Evolutionary conservation across 2,113 vertebrate genomes (phyloP), one percentile per base, ranked within the genome.

Genomic region (Gallinago undulata): DNA sequence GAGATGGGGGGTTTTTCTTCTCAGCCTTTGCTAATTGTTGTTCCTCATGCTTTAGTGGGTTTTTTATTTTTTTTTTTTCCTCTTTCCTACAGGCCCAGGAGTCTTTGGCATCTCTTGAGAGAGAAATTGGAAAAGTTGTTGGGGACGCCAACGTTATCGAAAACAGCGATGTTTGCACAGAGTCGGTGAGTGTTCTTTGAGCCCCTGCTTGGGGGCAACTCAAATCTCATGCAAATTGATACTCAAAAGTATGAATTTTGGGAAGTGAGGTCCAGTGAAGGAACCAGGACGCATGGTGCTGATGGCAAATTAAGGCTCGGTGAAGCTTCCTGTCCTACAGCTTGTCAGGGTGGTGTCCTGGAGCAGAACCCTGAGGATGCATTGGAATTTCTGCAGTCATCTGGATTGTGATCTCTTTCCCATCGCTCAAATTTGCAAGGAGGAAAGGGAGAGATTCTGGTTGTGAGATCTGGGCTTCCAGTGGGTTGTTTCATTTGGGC

Each of bases 51-150:
- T 59, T n/a, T 35, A 19, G 47, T n/a, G 22, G 4, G 18, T 47
- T 47, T 47, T 9, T 6, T 39, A 25, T 25, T 27, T 12, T 68
- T 31, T 37, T 37, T 37, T 31, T 31, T 7, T 11, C 12, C 33
- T 35, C n/a, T 81, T 63, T 19, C 11, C 60, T 94, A 6, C 91
- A 99, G 99, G 99, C 99, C 66, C 99, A 99, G 96, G 98, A 99
- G 96, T 99, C 99, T 84, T 96, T 99, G 96, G 99, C 99, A 91
- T 97, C 98, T 94, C 99, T 99, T 56, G 99, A 99, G 96, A 98
- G 97, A 73, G 99, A 99, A 97, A 98, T 99, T 79, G 98, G 98
- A 21, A 99, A 99, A 96, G 98, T 98, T 92, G 94, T 97, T 6
- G 98, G 98, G 91, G 98, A 99, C 43, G 95, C 96, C 50, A 98